Conservation (phyloP, 2,113 vertebrate genomes). For the Cichladusa arquata region DNA sequence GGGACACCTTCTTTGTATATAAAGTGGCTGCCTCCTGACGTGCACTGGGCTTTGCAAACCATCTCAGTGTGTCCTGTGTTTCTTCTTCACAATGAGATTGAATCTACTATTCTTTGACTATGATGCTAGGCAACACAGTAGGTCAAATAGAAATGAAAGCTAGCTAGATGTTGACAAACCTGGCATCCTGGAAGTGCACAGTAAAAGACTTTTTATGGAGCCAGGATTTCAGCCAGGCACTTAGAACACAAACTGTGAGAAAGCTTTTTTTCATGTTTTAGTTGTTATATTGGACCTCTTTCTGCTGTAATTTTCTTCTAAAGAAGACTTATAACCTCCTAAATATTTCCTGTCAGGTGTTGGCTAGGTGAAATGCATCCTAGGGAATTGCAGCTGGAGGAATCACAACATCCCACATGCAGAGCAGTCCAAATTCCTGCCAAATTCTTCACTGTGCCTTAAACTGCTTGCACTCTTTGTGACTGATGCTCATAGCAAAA, state of each 20-base stretch:
- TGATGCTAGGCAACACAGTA: background rate
- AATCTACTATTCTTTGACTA: background rate
- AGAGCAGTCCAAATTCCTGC: conserved; percentile 25
- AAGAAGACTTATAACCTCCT: conserved; percentile 55
- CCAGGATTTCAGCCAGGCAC: background rate
- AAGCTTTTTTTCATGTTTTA: background rate
- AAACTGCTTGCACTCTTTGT: conserved; percentile 26
- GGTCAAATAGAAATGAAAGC: background rate
- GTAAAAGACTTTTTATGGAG: background rate
- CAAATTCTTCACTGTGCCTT: conserved; percentile 31
- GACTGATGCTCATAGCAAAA: background rate
- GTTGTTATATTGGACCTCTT: background rate
- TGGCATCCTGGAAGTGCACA: background rate
- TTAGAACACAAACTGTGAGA: conserved; percentile 9
- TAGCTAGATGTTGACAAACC: background rate
- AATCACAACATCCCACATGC: background rate
- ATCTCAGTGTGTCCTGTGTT: background rate
- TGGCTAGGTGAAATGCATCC: conserved; percentile 25
- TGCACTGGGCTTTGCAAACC: background rate
- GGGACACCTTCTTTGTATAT: background rate
- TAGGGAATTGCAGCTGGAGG: conserved; percentile 6
- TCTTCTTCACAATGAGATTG: background rate
- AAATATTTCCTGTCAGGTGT: conserved; percentile 2
- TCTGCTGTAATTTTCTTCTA: conserved; percentile 38
- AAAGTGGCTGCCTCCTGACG: background rate